These are phyloP conservation scores for Ammodytes dubius DNA, from an alignment of 2,113 vertebrate genomes.

Conservation along the genomic window DNA sequence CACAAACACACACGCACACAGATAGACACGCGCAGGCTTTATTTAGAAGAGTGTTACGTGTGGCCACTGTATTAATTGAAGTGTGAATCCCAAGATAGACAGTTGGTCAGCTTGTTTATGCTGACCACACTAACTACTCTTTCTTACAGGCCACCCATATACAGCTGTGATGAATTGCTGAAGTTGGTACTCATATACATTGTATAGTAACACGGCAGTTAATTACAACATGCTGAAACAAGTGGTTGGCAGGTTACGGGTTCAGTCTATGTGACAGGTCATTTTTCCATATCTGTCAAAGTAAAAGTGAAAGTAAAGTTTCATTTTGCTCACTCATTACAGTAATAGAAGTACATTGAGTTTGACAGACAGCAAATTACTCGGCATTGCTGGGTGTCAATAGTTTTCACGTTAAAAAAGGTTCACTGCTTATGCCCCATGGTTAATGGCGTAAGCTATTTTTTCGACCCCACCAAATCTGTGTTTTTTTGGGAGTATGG, in stretches of 20 bases:
- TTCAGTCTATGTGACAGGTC: neutral
- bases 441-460: neutral
- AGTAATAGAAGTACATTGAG: neutral
- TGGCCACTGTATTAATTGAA: conserved; percentile 25
- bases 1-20: conserved; percentile 14
- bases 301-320: conserved; percentile 1
- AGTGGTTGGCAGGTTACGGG: neutral
- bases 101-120: conserved; percentile 34
- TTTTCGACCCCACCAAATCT: no score
- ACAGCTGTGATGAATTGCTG: conserved; percentile 22
- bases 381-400: neutral
- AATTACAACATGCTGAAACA: neutral
- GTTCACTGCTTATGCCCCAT: neutral
- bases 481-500: neutral
- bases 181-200: neutral
- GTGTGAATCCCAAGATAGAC: conserved; percentile 45
- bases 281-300: neutral
- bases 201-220: neutral
- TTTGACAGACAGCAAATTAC: neutral
- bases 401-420: neutral
- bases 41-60: conserved; percentile 9
- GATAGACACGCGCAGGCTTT: conserved; percentile 4
- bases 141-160: conserved; percentile 20
- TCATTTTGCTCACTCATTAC: neutral
- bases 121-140: conserved; percentile 20